Base-by-base conservation (phyloP, 2,888 invertebrate species). In the Spilosoma lubricipeda region DNA sequence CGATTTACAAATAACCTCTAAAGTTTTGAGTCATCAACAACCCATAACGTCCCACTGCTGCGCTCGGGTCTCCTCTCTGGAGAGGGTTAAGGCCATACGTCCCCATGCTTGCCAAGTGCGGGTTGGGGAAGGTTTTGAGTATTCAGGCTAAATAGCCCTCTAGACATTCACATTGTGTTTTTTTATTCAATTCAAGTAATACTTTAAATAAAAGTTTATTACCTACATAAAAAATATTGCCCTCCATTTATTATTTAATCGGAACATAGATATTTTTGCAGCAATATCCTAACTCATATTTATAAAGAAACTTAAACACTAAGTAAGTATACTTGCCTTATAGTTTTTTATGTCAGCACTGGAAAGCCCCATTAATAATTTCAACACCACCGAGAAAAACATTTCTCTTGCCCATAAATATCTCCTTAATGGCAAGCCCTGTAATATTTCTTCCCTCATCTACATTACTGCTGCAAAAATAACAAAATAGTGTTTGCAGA, bases 401-500 rank as follows among this genome's bases (percentile, higher is more conserved):
- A 88, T 85, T 86, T 87, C 88, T 89, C 87, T 77, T 63, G 81
- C 80, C 83, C 89, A 90, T 93, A 93, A 93, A 93, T 92, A 92
- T 90, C 85, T 83, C 79, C 90, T 88, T 93, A 94, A 93, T 93
- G 91, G 92, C 90, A 88, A 88, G 89, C 86, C 82, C 85, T 72
- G 90, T 89, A 90, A 93, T 93, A 93, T 92, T 93, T 92, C 91
- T 92, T 90, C 88, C 88, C 88, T 92, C 91, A 92, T 94, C 92
- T 93, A 90, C 93, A 93, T 93, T 91, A 93, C 91, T 92, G 91
- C 91, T 92, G 92, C 92, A 93, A 93, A 94, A 94, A 94, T 93
- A 93, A 93, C 93, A 91, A 93, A 93, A 93, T 92, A 92, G 91
- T 92, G 88, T 89, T 90, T 90, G 88, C 88, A 90, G 93, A 93